phyloP scores from a whole-genome alignment of 2,888 invertebrate genomes.

The Strigamia maritima region DNA sequence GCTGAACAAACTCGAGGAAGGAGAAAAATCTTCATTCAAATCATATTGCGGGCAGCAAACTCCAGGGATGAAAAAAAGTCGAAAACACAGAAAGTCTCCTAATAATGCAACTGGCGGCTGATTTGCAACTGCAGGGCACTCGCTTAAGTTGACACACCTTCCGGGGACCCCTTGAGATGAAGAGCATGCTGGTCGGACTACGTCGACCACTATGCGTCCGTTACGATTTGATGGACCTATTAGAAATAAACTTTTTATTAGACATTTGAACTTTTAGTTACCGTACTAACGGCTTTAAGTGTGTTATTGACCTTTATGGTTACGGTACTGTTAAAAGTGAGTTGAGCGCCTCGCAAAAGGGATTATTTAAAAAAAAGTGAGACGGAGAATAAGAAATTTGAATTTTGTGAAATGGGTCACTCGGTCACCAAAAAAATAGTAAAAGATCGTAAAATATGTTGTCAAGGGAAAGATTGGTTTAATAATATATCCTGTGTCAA shows the following conservation, averaged over 20 bases:
- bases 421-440: slow-evolving; percentile 3
- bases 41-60: slow-evolving; percentile 72
- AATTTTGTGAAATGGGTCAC: slow-evolving; percentile 10
- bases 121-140: slow-evolving; percentile 67
- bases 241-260: background rate
- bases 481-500: background rate
- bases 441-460: background rate
- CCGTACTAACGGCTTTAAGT: background rate
- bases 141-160: slow-evolving; percentile 80
- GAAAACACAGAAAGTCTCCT: slow-evolving; percentile 82
- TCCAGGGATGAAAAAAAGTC: slow-evolving; percentile 84
- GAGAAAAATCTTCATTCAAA: background rate
- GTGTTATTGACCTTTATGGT: background rate
- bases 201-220: slow-evolving; percentile 47
- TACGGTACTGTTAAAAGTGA: background rate
- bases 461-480: background rate
- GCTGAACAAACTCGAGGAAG: background rate
- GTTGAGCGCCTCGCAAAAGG: background rate
- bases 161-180: slow-evolving; percentile 78
- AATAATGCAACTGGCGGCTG: slow-evolving; percentile 60
- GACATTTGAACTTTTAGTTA: slow-evolving; percentile 13
- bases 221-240: slow-evolving; percentile 42
- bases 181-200: slow-evolving; percentile 60
- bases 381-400: background rate
- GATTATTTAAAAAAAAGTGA: background rate